phyloP scores from a whole-genome alignment of 2,797 vertebrate genomes.

The Sparus aurata region DNA sequence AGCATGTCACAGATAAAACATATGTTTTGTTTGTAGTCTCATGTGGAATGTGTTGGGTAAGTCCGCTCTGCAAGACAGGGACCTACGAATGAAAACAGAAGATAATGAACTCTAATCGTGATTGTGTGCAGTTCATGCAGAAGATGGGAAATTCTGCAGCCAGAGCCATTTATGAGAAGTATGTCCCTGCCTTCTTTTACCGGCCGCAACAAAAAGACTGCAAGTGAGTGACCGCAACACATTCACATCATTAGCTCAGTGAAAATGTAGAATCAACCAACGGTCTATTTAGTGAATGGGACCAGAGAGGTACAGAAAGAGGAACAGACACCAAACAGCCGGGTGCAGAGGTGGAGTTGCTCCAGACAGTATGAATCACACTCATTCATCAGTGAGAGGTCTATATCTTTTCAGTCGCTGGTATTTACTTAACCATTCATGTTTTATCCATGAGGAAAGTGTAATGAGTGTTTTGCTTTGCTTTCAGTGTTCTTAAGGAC shows the following conservation, averaged over 20 bases:
- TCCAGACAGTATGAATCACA: not conserved
- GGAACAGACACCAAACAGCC: constrained; percentile 29
- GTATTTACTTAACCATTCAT: not conserved
- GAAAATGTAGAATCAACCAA: constrained; percentile 39
- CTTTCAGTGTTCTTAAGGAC: constrained; percentile 89
- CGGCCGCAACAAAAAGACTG: constrained; percentile 88
- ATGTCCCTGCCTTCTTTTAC: constrained; percentile 91
- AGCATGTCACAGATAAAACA: not conserved
- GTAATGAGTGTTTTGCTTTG: constrained; percentile 7
- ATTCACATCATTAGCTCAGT: not conserved
- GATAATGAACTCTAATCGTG: not conserved
- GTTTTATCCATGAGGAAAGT: not conserved
- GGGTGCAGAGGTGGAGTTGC: not conserved
- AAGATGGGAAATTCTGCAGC: constrained; percentile 85
- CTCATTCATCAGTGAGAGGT: constrained; percentile 4
- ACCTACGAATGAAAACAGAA: not conserved
- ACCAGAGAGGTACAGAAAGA: constrained; percentile 20
- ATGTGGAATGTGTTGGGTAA: not conserved
- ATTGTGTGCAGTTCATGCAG: constrained; percentile 89
- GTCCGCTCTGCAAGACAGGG: not conserved
- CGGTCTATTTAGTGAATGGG: constrained; percentile 21
- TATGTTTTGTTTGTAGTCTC: not conserved
- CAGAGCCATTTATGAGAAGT: constrained; percentile 89
- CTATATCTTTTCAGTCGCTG: not conserved
- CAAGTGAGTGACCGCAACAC: constrained; percentile 83